Base-by-base conservation (phyloP, 2,113 vertebrate genomes). In the Melanerpes aurifrons region DNA sequence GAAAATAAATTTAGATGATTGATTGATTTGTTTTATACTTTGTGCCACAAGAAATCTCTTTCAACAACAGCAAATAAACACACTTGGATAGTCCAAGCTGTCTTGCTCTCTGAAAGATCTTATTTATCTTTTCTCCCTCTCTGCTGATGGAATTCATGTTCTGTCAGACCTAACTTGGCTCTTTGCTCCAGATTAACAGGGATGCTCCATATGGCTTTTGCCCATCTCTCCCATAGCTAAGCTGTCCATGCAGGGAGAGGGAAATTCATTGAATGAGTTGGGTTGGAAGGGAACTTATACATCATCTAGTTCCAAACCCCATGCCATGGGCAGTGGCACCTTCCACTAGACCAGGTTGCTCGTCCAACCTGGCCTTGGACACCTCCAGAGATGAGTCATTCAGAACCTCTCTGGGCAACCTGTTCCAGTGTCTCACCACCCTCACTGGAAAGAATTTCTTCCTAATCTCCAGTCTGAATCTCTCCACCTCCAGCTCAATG, bases 191-290 rank as follows among this genome's bases (percentile, higher is more conserved):
- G 58, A 62, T 76, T 40, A 75, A 21, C 14, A 35, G 0, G 0
- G 67, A 15, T 18, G 9, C 20, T 37, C 47, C 81, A 19, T 70
- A 5, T 14, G 0, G 4, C 25, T 82, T 6, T 74, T 57, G 12
- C 5, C n/a, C 74, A 4, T 10, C 62, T 59, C 71, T 69, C 26
- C 48, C 8, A 1, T 3, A 25, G 28, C 3, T 35, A 6, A n/a
- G 53, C 70, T 32, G 57, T 20, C 90, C 6, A 20, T 6, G 82
- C 82, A 72, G 82, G 91, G 76, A 92, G 76, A 81, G 85, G 69
- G 79, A 53, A 58, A 62, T 91, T 87, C 72, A 92, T 88, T 53
- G 50, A 53, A 25, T 53, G 50, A 24, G 22, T 13, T 53, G 50
- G 22, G 24, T 25, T 53, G 50, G 50, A 53, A 53, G 50, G 22